These are phyloP conservation scores for Eira barbara DNA, from an alignment of 2,113 vertebrate species.

Conservation along the genomic window DNA sequence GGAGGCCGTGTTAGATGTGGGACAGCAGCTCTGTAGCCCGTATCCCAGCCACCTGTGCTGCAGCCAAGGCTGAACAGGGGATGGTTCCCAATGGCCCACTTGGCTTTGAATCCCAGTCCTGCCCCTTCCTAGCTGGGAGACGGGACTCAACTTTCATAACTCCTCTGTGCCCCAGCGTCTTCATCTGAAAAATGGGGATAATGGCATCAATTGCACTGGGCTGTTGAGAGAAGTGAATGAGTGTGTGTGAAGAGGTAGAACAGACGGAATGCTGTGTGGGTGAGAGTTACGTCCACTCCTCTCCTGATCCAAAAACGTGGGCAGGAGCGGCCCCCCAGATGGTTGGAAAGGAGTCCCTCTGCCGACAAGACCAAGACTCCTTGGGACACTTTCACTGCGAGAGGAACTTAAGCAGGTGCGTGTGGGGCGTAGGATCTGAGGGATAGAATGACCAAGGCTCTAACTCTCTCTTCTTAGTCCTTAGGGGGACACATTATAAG, in stretches of 20 bases:
- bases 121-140: not conserved
- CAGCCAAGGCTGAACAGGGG: not conserved
- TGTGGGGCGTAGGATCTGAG: not conserved
- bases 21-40: not conserved
- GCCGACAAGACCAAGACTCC: not conserved
- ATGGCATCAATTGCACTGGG: not conserved
- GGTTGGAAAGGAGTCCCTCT: not conserved
- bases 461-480: slow-evolving; percentile 77
- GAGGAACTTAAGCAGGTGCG: not conserved
- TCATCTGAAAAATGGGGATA: not conserved
- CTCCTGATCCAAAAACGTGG: fast-evolving
- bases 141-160: not conserved
- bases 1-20: fast-evolving
- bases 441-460: not conserved
- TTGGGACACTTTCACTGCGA: not conserved
- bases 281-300: not conserved
- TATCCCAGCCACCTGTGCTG: not conserved
- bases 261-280: not conserved
- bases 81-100: not conserved
- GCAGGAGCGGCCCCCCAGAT: fast-evolving
- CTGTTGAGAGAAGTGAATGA: not conserved
- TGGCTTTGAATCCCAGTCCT: not conserved
- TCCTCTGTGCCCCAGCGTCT: not conserved
- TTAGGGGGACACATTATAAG: slow-evolving; percentile 88
- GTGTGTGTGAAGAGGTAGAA: not conserved